These are phyloP conservation scores for Trogon melanurus DNA, from an alignment of 2,113 vertebrate species.

Conservation along the genomic window DNA sequence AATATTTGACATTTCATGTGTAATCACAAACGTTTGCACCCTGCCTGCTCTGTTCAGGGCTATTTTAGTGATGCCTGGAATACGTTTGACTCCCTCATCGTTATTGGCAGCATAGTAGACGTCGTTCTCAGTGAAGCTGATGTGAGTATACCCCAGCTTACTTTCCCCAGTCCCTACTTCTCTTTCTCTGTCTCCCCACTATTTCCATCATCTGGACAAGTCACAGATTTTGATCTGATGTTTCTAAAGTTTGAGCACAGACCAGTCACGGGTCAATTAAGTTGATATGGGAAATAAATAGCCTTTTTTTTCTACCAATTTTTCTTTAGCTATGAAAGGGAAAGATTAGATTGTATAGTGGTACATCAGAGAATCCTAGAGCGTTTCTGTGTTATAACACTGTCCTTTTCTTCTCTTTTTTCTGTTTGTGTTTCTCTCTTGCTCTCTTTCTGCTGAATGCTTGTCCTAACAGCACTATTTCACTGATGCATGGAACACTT, in stretches of 20 bases:
- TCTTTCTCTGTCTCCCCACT: conserved; percentile 69
- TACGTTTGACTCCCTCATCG: conserved; percentile 98
- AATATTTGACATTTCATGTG: conserved; percentile 72
- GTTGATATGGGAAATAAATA: conserved; percentile 67
- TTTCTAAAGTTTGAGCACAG: conserved; percentile 70
- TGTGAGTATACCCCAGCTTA: conserved; percentile 87
- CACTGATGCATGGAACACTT: conserved; percentile 99
- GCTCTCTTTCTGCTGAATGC: conserved; percentile 80
- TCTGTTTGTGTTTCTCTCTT: conserved; percentile 79
- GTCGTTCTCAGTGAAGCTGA: conserved; percentile 98
- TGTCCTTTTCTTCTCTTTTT: conserved; percentile 82
- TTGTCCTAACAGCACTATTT: conserved; percentile 99
- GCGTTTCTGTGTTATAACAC: conserved; percentile 76
- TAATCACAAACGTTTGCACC: conserved; percentile 83
- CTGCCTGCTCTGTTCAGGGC: conserved; percentile 89
- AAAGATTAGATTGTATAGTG: conserved; percentile 68
- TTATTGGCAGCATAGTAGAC: conserved; percentile 99
- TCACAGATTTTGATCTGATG: conserved; percentile 79
- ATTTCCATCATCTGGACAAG: conserved; percentile 83
- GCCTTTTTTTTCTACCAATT: conserved; percentile 49
- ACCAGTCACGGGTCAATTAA: conserved; percentile 63
- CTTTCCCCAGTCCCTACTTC: conserved; percentile 58
- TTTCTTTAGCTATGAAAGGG: conserved; percentile 62
- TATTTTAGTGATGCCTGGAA: conserved; percentile 99
- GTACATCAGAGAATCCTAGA: conserved; percentile 59